Evolutionary conservation across 2,797 vertebrate genomes (phyloP).

Genomic region (Pipistrellus pipistrellus): DNA sequence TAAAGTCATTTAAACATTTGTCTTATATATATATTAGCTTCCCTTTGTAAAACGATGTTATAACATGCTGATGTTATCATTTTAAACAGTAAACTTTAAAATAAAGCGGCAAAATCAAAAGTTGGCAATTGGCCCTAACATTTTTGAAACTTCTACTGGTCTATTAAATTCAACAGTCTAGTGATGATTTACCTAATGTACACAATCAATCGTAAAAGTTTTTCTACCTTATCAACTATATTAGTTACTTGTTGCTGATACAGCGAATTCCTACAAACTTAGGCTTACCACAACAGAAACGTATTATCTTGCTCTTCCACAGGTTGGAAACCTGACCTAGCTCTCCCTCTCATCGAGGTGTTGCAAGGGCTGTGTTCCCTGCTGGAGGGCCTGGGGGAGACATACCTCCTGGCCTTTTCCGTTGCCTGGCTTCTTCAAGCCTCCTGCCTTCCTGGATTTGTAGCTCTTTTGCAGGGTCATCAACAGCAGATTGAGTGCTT

Average conservation of each 20-base stretch:
- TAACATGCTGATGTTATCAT: neutral
- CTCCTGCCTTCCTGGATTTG: neutral
- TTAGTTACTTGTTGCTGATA: slow-evolving; percentile 23
- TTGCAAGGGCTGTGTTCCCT: neutral
- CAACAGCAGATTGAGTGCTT: neutral
- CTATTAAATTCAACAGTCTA: slow-evolving; percentile 53
- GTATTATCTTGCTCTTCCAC: neutral
- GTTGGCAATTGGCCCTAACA: neutral
- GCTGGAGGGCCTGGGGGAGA: neutral
- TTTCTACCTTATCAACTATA: slow-evolving; percentile 2
- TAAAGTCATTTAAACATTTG: slow-evolving; percentile 22
- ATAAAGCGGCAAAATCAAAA: slow-evolving; percentile 45
- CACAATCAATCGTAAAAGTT: neutral
- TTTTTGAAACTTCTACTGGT: slow-evolving; percentile 10
- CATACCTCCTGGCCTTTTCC: neutral
- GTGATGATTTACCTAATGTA: slow-evolving; percentile 16
- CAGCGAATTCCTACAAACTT: neutral
- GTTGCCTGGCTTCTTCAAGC: neutral
- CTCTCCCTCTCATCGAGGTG: neutral
- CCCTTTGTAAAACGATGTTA: neutral
- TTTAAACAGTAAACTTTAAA: slow-evolving; percentile 38
- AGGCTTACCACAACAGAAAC: neutral
- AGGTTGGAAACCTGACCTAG: neutral
- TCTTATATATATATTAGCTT: neutral
- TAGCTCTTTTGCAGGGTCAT: neutral